Base-by-base conservation (phyloP, 2,113 vertebrate genomes). In the Ceyx margarethae region DNA sequence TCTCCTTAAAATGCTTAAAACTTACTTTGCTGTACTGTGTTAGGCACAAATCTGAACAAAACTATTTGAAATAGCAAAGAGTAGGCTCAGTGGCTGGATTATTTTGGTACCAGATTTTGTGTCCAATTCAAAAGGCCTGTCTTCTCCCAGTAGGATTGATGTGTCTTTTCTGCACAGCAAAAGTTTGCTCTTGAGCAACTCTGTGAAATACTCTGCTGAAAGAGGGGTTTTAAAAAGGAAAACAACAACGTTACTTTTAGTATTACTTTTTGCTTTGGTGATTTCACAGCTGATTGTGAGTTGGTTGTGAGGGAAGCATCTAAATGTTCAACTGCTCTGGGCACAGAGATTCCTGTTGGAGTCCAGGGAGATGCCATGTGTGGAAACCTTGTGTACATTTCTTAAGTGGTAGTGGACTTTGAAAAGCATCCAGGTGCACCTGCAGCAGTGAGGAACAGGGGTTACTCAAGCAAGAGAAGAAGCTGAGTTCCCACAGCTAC, bases 1-100 rank as follows among this genome's bases (percentile, higher is more conserved):
- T 92, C 71, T 95, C 13, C 93, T 93, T 93, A 91, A 87, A 87
- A 81, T 96, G 80, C 95, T 96, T 87, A 91, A 88, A 95, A 54
- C 37, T 85, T 92, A 68, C 46, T 79, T 96, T 94, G 72, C 74
- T 93, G 76, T 93, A 90, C 85, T 96, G 81, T 91, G 73, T 78
- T 89, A 97, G 92, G 77, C 93, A 94, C 88, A 85, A 66, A 83
- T 90, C 66, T 64, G 66, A 90, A 75, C 66, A 90, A 94, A 93
- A 92, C 7, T 62, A 95, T 67, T 65, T 86, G 91, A 72, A 95
- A 91, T 76, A 74, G 81, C 13, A 8, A 87, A 95, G 87, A 96
- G 78, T 58, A 90, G 57, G 68, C 54, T 86, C 51, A 79, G 85
- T 89, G 89, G n/a, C 61, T 95, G 83, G 46, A 45, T 79, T 92